Percentiles rank a stretch among this genome's conserved stretches.
phyloP scores from a whole-genome alignment of 1,140 invertebrate species.

The Micrasema longulum region DNA sequence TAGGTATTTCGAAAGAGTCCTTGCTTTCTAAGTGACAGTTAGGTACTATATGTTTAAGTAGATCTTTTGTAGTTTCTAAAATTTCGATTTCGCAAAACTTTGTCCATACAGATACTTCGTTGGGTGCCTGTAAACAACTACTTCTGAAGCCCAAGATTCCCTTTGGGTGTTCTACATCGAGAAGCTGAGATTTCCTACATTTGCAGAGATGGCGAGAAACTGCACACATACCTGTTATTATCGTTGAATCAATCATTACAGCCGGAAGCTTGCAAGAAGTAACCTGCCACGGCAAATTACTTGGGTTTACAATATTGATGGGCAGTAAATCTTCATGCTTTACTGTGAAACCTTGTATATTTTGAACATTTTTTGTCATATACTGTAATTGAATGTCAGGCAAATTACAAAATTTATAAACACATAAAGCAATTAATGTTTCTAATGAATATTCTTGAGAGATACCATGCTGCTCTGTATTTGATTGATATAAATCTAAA shows the following conservation, averaged over 20 bases:
- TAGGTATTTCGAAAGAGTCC: slow-evolving; percentile 65
- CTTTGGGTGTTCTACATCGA: slow-evolving; percentile 59
- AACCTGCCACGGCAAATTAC: slow-evolving; percentile 60
- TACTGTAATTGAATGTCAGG: slow-evolving; percentile 56
- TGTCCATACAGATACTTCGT: slow-evolving; percentile 90
- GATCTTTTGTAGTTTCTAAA: slow-evolving; percentile 62
- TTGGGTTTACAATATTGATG: slow-evolving; percentile 49
- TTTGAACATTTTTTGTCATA: slow-evolving; percentile 52
- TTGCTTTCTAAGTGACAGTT: slow-evolving; percentile 34
- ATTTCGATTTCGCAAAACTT: slow-evolving; percentile 92
- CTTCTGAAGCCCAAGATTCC: slow-evolving; percentile 81
- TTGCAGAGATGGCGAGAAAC: slow-evolving; percentile 77
- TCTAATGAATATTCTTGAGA: slow-evolving; percentile 58
- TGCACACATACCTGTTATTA: slow-evolving; percentile 77
- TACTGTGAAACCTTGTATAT: slow-evolving; percentile 46
- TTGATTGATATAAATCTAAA: slow-evolving; percentile 11
- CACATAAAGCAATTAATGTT: slow-evolving; percentile 61
- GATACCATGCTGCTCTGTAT: neutral
- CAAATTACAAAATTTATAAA: slow-evolving; percentile 62
- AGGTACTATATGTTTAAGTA: slow-evolving; percentile 48
- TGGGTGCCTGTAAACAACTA: slow-evolving; percentile 82
- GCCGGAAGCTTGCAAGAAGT: slow-evolving; percentile 72
- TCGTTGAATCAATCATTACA: slow-evolving; percentile 69
- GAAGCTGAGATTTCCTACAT: slow-evolving; percentile 50
- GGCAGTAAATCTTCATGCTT: slow-evolving; percentile 51